Base-by-base conservation (phyloP, 2,797 vertebrate species). In the Trachops cirrhosus region DNA sequence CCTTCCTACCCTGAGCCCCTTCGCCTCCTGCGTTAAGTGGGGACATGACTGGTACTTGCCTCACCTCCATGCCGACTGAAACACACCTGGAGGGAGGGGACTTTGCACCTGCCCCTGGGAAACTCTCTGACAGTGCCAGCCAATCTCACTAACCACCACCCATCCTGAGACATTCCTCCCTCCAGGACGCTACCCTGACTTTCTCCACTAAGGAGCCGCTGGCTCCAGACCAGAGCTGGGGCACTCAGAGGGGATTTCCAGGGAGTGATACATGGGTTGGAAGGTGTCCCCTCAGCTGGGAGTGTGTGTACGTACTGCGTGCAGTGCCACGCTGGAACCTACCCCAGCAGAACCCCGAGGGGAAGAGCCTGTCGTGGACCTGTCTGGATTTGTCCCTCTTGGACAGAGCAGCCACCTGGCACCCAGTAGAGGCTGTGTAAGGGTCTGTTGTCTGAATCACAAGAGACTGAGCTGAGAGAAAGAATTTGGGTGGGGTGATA, bases 101-200 rank as follows among this genome's bases (percentile, higher is more conserved):
- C 32, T 71, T 34, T 22, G 37, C 9, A n/a, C 1, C 0, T 3
- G 26, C 5, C 9, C 52, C 32, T 62, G 22, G 41, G 6, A 54
- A 22, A 39, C 3, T 8, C 44, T 70, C 29, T 4, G 0, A 3
- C 21, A 50, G 62, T 1, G 21, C n/a, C 32, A 52, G 32, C 46
- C n/a, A 5, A 57, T 4, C 6, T 41, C 6, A 0, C 6, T 21
- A 44, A 83, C 24, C 3, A 39, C 11, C 2, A 7, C 39, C 24
- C 21, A 11, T 5, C 39, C 50, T 54, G 29, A 59, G 34, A 39
- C 1, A 3, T 18, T 39, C 24, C 46, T 91, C 32, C 62, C 71
- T 84, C 39, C 44, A 37, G n/a, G 90, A 70, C 18, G 22, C 50
- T 24, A 73, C 74, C 22, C 78, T 44, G n/a, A 64, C 48, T 83